phyloP scores from a whole-genome alignment of 2,888 invertebrate species.

The Cephus spinipes region DNA sequence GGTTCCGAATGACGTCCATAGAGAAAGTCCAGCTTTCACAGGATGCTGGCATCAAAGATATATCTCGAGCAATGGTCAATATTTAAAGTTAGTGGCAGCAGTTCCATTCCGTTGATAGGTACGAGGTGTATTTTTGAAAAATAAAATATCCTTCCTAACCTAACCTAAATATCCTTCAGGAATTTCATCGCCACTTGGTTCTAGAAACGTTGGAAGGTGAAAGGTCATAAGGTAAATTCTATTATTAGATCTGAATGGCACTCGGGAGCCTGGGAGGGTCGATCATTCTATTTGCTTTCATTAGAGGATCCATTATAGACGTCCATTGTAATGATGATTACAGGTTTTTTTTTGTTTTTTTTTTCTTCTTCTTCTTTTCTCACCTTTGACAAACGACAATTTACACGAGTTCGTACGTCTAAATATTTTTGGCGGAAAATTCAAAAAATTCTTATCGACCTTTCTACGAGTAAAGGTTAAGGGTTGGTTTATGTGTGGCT shows the following conservation, averaged over 20 bases:
- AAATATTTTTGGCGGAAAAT: background rate
- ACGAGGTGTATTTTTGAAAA: background rate
- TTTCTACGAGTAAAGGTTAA: background rate
- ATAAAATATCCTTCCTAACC: background rate
- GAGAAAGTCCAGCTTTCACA: background rate
- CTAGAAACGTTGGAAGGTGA: background rate
- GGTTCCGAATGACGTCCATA: background rate
- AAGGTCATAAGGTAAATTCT: background rate
- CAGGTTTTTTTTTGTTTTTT: background rate
- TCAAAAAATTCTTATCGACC: background rate
- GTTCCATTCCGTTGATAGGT: background rate
- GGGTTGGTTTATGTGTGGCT: background rate
- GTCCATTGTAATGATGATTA: background rate
- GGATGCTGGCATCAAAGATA: background rate
- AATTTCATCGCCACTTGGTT: background rate
- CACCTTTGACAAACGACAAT: background rate
- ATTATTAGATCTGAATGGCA: background rate
- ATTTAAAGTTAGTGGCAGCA: background rate
- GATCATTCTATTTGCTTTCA: background rate
- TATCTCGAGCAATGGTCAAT: background rate
- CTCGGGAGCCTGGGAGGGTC: background rate
- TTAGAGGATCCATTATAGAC: background rate
- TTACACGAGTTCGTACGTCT: background rate
- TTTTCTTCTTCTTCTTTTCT: background rate
- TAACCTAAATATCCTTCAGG: background rate